phyloP scores from a whole-genome alignment of 2,888 invertebrate genomes.

The Zygaena filipendulae region DNA sequence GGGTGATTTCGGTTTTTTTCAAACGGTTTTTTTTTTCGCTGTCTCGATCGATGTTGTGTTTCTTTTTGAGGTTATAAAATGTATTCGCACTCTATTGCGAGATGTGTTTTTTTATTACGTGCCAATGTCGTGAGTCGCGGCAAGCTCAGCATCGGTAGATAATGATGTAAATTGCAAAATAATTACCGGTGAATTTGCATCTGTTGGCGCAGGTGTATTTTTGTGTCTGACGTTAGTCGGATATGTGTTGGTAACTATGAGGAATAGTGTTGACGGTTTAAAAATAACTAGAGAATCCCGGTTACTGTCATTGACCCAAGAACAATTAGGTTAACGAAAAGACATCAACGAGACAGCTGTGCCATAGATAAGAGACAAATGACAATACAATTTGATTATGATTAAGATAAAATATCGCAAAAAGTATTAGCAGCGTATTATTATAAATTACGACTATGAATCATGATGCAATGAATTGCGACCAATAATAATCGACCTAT shows the following conservation, averaged over 20 bases:
- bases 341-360: conserved; percentile 36
- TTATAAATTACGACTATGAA: conserved; percentile 16
- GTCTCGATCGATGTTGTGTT: no score
- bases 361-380: no score
- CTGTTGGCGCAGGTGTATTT: not conserved
- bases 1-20: conserved; percentile 38
- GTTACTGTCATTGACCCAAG: conserved; percentile 29
- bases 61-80: conserved; percentile 28
- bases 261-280: no score
- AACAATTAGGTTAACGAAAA: conserved; percentile 29
- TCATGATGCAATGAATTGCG: no score
- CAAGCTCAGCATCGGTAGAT: conserved; percentile 16
- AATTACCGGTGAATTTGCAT: conserved; percentile 30
- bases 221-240: no score
- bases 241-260: no score
- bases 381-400: no score
- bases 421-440: conserved; percentile 13
- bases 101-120: conserved; percentile 27
- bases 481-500: no score
- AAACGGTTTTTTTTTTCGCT: conserved; percentile 32
- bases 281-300: no score
- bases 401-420: no score
- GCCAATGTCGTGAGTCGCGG: conserved; percentile 26
- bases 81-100: no score
- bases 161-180: conserved; percentile 54